Base-by-base conservation (phyloP, 1,140 invertebrate genomes). In the Oreohelix idahoensis region DNA sequence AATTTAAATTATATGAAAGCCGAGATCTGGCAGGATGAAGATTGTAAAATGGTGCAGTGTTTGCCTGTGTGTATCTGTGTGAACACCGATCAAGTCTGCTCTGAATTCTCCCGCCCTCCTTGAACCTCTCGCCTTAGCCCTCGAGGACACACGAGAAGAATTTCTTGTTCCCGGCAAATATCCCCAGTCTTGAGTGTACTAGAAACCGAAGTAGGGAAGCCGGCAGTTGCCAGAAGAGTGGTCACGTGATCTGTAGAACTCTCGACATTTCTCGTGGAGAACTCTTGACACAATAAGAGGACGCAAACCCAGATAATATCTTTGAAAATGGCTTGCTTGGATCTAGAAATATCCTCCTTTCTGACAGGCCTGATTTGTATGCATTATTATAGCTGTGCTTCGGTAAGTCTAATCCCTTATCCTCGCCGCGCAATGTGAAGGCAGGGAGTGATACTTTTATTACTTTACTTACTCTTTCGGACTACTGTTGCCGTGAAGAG, bases 191-290 rank as follows among this genome's bases (percentile, higher is more conserved):
- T 5, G 29, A 66, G 63, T 29, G 29, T 32, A 11, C 63, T 66
- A 32, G n/a, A 32, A 32, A 35, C n/a, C n/a, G 4, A 8, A 8
- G 29, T 8, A 66, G 29, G 29, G 29, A 35, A 35, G 63, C n/a
- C 63, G 29, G 0, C 63, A 58, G 53, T 58, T 58, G 53, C 29
- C 29, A 66, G 10, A 32, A 66, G 63, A 32, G 63, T 66, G n/a
- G 63, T 66, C 63, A 66, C 63, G 63, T 66, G 63, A 66, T 66
- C 63, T 66, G 63, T 66, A 66, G 63, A 66, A 66, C 29, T 32
- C 63, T 66, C 63, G n/a, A 66, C 63, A 66, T 66, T 66, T 66
- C 63, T 66, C 63, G 5, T 17, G n/a, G 17, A 66, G 63, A 66
- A 15, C 63, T 32, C 63, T 66, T 66, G 63, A 66, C 63, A 66